Evolutionary conservation across 30 jellyfish, hydroid and myxozoan genomes (phyloP).

Genomic region (Mastigias papua): DNA sequence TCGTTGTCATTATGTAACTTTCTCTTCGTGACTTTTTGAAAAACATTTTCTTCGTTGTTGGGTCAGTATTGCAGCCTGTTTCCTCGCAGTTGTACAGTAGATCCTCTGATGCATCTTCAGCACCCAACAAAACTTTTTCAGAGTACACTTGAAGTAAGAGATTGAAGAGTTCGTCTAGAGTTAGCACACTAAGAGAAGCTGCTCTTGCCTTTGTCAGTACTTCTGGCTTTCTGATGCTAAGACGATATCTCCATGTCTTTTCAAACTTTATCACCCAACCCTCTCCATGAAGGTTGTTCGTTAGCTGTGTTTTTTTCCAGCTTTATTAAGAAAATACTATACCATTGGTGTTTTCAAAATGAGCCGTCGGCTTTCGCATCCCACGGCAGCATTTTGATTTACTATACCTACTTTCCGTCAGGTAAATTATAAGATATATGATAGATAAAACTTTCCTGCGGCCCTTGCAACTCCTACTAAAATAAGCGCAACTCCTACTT

Average conservation of each 20-base stretch:
- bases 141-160: not conserved
- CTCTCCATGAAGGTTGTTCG: not conserved
- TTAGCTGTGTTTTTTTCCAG: not conserved
- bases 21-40: conserved; percentile 1
- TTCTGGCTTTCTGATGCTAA: not conserved
- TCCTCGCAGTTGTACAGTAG: not conserved
- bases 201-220: not conserved
- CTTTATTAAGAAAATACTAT: not conserved
- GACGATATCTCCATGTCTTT: not conserved
- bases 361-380: too few relatives aligned
- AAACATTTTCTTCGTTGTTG: conserved; percentile 9
- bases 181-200: not conserved
- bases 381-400: too few relatives aligned
- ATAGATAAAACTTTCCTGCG: too few relatives aligned
- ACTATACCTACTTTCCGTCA: too few relatives aligned
- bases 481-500: too few relatives aligned
- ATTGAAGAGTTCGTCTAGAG: not conserved
- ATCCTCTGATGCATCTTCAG: not conserved
- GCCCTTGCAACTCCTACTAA: too few relatives aligned
- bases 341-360: too few relatives aligned
- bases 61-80: conserved; percentile 40
- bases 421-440: too few relatives aligned
- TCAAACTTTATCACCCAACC: not conserved
- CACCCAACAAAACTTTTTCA: not conserved
- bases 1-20: conserved; percentile 34